Conservation (phyloP, 2,113 vertebrate genomes). For the Taxidea taxus region DNA sequence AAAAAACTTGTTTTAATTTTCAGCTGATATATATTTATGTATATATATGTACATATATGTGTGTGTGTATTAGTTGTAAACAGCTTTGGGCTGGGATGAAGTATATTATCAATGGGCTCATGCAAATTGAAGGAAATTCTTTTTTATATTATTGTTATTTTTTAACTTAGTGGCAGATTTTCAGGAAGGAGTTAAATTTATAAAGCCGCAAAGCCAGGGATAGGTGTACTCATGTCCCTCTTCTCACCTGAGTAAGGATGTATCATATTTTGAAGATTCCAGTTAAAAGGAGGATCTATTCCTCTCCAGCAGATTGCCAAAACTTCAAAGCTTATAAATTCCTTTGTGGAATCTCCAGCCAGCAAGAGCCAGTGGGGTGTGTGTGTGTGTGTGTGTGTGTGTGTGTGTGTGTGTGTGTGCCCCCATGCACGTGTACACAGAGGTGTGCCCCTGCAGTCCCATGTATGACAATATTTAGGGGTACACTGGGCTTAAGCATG, state of each 20-base stretch:
- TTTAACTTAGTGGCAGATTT: not conserved
- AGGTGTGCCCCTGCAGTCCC: rapidly evolving
- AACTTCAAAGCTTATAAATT: not conserved
- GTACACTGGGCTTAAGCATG: not conserved
- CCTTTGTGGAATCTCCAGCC: not conserved
- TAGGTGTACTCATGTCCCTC: not conserved
- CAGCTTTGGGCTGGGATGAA: not conserved
- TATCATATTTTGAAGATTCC: not conserved
- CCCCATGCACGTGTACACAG: rapidly evolving
- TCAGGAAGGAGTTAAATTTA: not conserved
- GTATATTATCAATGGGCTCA: not conserved
- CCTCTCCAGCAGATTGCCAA: not conserved
- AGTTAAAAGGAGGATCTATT: not conserved
- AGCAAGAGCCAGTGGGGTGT: not conserved
- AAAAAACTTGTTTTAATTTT: not conserved
- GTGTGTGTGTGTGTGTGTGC: no score
- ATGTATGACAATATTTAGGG: not conserved
- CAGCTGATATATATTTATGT: not conserved
- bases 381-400: not conserved
- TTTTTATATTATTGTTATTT: not conserved
- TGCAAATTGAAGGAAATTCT: not conserved
- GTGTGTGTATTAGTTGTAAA: not conserved
- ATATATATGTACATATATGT: not conserved
- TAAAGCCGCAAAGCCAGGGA: not conserved
- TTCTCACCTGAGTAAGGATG: not conserved